Percentiles rank a stretch among this genome's conserved stretches.
Evolutionary conservation across 2,888 invertebrate species (phyloP).

Genomic region (Heliconius charithonia): DNA sequence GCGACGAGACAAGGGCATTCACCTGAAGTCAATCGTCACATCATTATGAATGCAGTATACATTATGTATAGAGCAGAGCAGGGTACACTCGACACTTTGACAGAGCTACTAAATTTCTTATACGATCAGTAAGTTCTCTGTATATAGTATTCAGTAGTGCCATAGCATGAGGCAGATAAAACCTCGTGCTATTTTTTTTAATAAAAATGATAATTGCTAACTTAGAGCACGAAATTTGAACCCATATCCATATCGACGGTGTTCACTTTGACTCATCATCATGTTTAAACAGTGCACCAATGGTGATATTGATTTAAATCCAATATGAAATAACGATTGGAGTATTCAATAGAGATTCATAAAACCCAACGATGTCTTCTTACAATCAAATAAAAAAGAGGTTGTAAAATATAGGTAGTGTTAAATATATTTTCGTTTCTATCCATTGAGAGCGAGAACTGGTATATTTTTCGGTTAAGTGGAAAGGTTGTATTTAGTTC

Average conservation of each 20-base stretch:
- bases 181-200: too few relatives aligned
- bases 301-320: neutral
- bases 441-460: slow-evolving; percentile 32
- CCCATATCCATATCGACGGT: too few relatives aligned
- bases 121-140: neutral
- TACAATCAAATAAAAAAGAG: neutral
- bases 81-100: neutral
- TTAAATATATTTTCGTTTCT: slow-evolving; percentile 21
- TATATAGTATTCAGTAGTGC: too few relatives aligned
- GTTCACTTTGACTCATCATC: too few relatives aligned
- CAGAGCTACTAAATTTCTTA: neutral
- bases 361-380: slow-evolving; percentile 18
- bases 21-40: slow-evolving; percentile 1
- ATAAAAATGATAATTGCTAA: too few relatives aligned
- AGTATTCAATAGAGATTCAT: neutral
- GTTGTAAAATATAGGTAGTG: slow-evolving; percentile 21
- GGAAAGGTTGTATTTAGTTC: slow-evolving; percentile 37
- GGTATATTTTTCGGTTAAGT: slow-evolving; percentile 33
- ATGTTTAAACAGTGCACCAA: neutral
- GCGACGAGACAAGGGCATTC: slow-evolving; percentile 6
- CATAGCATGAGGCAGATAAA: too few relatives aligned
- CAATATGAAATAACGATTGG: neutral
- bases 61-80: slow-evolving; percentile 3
- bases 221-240: too few relatives aligned
- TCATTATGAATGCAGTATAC: slow-evolving; percentile 14